Evolutionary conservation across 2,888 invertebrate genomes (phyloP).

Genomic region (Lymantria dispar): DNA sequence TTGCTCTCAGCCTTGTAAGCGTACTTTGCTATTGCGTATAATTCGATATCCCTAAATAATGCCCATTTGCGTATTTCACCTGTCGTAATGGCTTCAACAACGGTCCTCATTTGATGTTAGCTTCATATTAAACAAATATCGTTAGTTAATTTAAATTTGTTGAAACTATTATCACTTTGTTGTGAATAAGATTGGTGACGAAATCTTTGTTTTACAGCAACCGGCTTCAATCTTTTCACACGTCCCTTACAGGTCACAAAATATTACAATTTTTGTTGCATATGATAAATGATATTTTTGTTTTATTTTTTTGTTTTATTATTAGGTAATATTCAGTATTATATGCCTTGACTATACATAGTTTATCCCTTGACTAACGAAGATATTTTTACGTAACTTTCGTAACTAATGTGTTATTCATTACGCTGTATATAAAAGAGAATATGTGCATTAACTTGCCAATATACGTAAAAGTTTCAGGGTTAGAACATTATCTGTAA

Average conservation of each 20-base stretch:
- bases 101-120: conserved; percentile 14
- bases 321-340: neutral
- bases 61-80: conserved; percentile 34
- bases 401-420: neutral
- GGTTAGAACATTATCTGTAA: conserved; percentile 24
- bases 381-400: conserved; percentile 20
- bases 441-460: neutral
- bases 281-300: neutral
- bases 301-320: neutral
- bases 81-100: conserved; percentile 57
- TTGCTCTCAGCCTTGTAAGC: conserved; percentile 69
- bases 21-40: conserved; percentile 67
- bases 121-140: conserved; percentile 2
- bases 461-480: conserved; percentile 10
- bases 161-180: conserved; percentile 54
- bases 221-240: conserved; percentile 50
- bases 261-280: conserved; percentile 36
- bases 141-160: conserved; percentile 35
- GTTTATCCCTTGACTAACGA: neutral
- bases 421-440: neutral
- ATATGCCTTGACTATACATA: too few relatives aligned
- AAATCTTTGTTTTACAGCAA: conserved; percentile 29
- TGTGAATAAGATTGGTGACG: conserved; percentile 47
- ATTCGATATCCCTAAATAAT: conserved; percentile 32
- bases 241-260: conserved; percentile 44